phyloP scores from a whole-genome alignment of 2,888 invertebrate species.

The Diabrotica balteata region DNA sequence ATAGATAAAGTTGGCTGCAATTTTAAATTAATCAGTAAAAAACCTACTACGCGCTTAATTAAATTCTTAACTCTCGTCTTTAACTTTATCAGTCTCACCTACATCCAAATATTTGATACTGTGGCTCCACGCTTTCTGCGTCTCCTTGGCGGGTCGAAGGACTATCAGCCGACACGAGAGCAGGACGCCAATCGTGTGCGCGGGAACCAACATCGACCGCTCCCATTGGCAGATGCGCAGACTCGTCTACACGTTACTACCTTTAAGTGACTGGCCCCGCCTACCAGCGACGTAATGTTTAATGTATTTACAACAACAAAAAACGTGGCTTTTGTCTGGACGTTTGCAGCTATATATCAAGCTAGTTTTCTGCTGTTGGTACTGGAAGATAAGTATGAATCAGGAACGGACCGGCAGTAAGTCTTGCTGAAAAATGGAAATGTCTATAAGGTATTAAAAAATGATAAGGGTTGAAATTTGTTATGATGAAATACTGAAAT shows the following conservation, averaged over 20 bases:
- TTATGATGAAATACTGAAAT: too few relatives aligned
- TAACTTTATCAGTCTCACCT: background rate
- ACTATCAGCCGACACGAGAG: slow-evolving; percentile 5
- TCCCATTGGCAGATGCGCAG: slow-evolving; percentile 44
- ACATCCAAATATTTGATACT: background rate
- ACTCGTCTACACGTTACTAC: slow-evolving; percentile 51
- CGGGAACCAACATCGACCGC: slow-evolving; percentile 22
- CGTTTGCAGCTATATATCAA: slow-evolving; percentile 52
- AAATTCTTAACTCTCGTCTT: too few relatives aligned
- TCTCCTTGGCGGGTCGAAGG: slow-evolving; percentile 11
- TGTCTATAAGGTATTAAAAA: too few relatives aligned
- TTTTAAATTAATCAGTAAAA: too few relatives aligned
- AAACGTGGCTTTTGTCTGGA: slow-evolving; percentile 56
- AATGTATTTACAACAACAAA: slow-evolving; percentile 57
- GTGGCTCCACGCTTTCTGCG: slow-evolving; percentile 10
- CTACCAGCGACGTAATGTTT: slow-evolving; percentile 56
- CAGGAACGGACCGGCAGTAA: slow-evolving; percentile 13
- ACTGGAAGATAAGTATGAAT: slow-evolving; percentile 30
- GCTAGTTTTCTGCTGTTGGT: slow-evolving; percentile 33
- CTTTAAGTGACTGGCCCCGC: slow-evolving; percentile 52
- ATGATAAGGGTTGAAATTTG: too few relatives aligned
- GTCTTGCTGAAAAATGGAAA: background rate
- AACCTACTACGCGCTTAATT: too few relatives aligned
- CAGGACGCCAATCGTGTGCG: slow-evolving; percentile 41
- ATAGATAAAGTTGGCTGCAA: too few relatives aligned